Conservation (phyloP, 2,797 vertebrate species). For the Neosalanx taihuensis region DNA sequence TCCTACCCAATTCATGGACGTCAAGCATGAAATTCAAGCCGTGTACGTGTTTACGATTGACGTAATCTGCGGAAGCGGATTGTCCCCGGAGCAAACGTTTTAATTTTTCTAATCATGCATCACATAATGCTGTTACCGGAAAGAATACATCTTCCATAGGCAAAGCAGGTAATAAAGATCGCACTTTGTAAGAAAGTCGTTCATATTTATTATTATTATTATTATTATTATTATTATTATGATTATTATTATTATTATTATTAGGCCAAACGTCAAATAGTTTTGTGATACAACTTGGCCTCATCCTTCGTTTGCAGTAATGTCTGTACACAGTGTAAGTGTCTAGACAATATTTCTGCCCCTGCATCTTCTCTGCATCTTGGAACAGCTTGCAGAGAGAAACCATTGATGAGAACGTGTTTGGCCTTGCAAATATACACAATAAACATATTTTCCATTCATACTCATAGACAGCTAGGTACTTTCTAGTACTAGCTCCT, state of each 20-base stretch:
- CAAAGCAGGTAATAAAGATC: conserved; percentile 1
- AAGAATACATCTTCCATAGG: not conserved
- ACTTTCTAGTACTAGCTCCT: no score
- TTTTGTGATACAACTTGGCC: not conserved
- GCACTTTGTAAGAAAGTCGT: not conserved
- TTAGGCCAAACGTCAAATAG: not conserved
- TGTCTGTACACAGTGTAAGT: not conserved
- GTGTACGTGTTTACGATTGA: not conserved
- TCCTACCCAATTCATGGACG: not conserved
- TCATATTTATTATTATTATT: not conserved
- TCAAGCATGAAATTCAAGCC: not conserved
- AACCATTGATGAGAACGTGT: no score
- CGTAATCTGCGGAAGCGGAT: not conserved
- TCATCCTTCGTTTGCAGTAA: not conserved
- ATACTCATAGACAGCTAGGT: not conserved
- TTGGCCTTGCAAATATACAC: no score
- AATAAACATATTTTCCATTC: not conserved
- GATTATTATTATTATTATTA: not conserved
- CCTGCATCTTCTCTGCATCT: no score
- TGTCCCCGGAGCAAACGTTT: not conserved
- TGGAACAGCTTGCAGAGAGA: no score
- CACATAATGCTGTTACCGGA: not conserved
- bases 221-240: no score
- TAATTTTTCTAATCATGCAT: not conserved
- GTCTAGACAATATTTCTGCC: no score